Conservation (phyloP, 2,888 invertebrate species). For the Trichopoda pennipes region DNA sequence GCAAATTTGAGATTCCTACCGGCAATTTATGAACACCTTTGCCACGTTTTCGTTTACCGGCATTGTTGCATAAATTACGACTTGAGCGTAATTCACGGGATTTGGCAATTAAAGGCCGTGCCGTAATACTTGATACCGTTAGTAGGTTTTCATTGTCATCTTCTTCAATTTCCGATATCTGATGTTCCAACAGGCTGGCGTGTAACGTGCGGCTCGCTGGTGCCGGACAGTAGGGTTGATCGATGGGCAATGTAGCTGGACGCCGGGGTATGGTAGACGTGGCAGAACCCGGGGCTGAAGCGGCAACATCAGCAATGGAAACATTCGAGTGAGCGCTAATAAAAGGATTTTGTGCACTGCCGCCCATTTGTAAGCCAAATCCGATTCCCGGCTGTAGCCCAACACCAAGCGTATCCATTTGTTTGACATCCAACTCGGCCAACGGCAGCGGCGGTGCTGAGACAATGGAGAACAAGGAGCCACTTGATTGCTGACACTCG, state of each 20-base stretch:
- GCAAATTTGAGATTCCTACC: slow-evolving; percentile 61
- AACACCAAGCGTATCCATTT: slow-evolving; percentile 73
- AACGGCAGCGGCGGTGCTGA: slow-evolving; percentile 84
- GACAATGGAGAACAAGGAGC: slow-evolving; percentile 86
- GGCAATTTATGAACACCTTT: slow-evolving; percentile 69
- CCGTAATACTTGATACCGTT: slow-evolving; percentile 88
- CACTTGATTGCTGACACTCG: slow-evolving; percentile 79
- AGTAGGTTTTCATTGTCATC: slow-evolving; percentile 87
- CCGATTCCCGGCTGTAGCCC: slow-evolving; percentile 64
- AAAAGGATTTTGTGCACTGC: slow-evolving; percentile 70
- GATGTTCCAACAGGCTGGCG: slow-evolving; percentile 81
- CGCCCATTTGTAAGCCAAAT: slow-evolving; percentile 69
- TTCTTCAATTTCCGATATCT: slow-evolving; percentile 82
- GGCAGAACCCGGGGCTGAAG: slow-evolving; percentile 61
- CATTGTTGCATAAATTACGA: slow-evolving; percentile 71
- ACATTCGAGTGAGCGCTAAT: slow-evolving; percentile 64
- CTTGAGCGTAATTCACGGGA: slow-evolving; percentile 83
- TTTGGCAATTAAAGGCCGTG: slow-evolving; percentile 87
- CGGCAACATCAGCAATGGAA: slow-evolving; percentile 64
- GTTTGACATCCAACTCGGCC: slow-evolving; percentile 80
- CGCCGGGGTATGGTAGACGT: slow-evolving; percentile 80
- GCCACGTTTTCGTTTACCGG: slow-evolving; percentile 62
- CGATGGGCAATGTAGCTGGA: slow-evolving; percentile 82
- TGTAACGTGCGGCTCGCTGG: slow-evolving; percentile 78
- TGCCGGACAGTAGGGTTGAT: slow-evolving; percentile 77